A percentile compares a stretch with the other conserved stretches of the same genome.
Conservation (phyloP, 2,113 vertebrate genomes). For the Thunnus maccoyii region DNA sequence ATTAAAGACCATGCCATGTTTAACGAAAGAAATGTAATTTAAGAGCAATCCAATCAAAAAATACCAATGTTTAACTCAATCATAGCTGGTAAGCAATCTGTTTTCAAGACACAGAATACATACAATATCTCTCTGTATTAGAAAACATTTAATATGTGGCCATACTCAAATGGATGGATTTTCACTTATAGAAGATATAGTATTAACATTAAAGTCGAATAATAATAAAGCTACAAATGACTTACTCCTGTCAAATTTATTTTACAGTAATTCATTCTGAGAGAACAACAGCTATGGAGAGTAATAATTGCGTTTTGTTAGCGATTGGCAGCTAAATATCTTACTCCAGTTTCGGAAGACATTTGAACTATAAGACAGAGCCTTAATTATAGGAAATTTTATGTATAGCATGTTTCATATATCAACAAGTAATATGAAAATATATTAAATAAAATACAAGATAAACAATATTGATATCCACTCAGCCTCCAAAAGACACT, state of each 20-base stretch:
- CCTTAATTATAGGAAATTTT: constrained; percentile 40
- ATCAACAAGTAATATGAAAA: no score
- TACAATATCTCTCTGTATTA: constrained; percentile 21
- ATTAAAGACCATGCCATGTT: constrained; percentile 57
- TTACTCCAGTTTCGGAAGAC: constrained; percentile 35
- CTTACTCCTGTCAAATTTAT: constrained; percentile 9
- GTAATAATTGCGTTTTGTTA: constrained; percentile 37
- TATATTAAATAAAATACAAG: no score
- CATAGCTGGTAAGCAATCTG: constrained; percentile 53
- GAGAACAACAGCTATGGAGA: constrained; percentile 25
- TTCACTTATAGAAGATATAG: constrained; percentile 5
- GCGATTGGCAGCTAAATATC: constrained; percentile 49
- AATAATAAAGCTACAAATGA: constrained; percentile 30
- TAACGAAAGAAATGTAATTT: constrained; percentile 77
- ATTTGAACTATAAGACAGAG: constrained; percentile 36
- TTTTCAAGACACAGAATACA: constrained; percentile 59
- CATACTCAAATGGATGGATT: constrained; percentile 19
- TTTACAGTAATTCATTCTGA: constrained; percentile 17
- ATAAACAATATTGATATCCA: no score
- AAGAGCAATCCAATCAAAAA: constrained; percentile 77
- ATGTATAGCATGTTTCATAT: no score
- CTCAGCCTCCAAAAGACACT: no score
- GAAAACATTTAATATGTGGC: constrained; percentile 1
- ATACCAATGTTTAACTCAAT: constrained; percentile 69
- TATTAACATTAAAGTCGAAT: constrained; percentile 7